Percentiles rank a stretch among this genome's conserved stretches.
phyloP scores from a whole-genome alignment of 2,888 invertebrate species.

The Scaptomyza polygonia region DNA sequence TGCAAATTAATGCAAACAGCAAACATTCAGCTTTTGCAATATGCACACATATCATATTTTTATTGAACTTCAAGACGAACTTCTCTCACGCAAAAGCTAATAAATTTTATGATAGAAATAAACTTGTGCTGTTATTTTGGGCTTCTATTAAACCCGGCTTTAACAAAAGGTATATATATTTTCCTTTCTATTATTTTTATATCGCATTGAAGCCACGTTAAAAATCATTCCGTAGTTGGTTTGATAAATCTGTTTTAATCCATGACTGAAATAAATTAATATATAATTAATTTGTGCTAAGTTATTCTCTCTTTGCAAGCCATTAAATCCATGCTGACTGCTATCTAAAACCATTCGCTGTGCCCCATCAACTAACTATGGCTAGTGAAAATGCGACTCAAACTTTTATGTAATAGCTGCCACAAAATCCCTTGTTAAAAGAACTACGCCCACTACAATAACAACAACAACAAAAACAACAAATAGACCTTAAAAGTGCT shows the following conservation, averaged over 20 bases:
- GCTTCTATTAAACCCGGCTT: too few species aligned
- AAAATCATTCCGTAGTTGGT: neutral
- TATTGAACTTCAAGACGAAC: neutral
- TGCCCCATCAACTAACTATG: conserved; percentile 35
- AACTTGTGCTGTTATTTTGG: too few species aligned
- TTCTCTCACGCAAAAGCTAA: neutral
- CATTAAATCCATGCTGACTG: conserved; percentile 18
- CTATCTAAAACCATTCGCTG: conserved; percentile 25
- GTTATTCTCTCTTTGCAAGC: conserved; percentile 8
- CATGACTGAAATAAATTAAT: conserved; percentile 11
- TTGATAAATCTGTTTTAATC: conserved; percentile 2
- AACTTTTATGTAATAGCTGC: conserved; percentile 40
- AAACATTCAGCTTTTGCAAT: conserved; percentile 27
- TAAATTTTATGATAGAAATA: neutral
- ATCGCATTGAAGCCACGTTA: neutral
- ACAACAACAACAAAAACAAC: neutral
- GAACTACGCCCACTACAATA: conserved; percentile 32
- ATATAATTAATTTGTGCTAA: conserved; percentile 22
- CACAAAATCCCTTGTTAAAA: conserved; percentile 65
- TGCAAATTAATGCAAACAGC: conserved; percentile 47
- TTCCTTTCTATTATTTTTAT: neutral
- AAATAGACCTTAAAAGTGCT: conserved; percentile 7
- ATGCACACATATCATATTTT: conserved; percentile 13
- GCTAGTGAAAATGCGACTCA: conserved; percentile 11
- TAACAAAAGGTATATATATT: too few species aligned